Conservation (phyloP, 1,140 invertebrate species). For the Wasmannia auropunctata region DNA sequence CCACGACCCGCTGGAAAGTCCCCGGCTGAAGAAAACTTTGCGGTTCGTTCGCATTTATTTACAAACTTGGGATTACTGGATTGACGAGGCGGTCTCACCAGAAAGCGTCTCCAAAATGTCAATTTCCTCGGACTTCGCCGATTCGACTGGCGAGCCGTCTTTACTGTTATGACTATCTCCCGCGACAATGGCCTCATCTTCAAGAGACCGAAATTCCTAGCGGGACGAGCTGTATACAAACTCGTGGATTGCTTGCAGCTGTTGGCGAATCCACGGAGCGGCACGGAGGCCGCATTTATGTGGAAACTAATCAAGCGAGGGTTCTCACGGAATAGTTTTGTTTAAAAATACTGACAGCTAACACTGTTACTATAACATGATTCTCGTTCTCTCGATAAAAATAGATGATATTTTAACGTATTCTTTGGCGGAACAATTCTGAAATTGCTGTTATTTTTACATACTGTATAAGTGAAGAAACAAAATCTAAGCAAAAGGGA, state of each 20-base stretch:
- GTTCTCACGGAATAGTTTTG: neutral
- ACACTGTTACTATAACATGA: neutral
- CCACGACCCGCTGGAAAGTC: constrained; percentile 3
- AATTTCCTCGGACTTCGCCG: neutral
- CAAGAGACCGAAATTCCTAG: constrained; percentile 34
- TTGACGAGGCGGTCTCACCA: neutral
- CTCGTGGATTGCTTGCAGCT: constrained; percentile 65
- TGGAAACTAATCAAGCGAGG: neutral
- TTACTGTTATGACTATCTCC: neutral
- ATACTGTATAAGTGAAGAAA: neutral
- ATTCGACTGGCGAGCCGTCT: neutral
- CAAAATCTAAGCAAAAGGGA: neutral
- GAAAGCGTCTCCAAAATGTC: constrained; percentile 3
- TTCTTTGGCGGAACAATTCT: neutral
- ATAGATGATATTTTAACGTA: neutral
- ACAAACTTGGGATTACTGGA: constrained; percentile 9
- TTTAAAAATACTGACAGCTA: neutral
- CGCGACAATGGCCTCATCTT: constrained; percentile 2
- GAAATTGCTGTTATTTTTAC: neutral
- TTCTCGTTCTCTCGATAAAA: neutral
- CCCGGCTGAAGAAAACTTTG: constrained; percentile 5
- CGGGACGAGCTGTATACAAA: constrained; percentile 12
- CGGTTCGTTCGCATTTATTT: neutral
- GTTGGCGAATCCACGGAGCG: constrained; percentile 53
- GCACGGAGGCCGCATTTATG: constrained; percentile 17